Evolutionary conservation across 2,797 vertebrate genomes (phyloP), one percentile per base, ranked within the genome.

Genomic region (Paguma larvata): DNA sequence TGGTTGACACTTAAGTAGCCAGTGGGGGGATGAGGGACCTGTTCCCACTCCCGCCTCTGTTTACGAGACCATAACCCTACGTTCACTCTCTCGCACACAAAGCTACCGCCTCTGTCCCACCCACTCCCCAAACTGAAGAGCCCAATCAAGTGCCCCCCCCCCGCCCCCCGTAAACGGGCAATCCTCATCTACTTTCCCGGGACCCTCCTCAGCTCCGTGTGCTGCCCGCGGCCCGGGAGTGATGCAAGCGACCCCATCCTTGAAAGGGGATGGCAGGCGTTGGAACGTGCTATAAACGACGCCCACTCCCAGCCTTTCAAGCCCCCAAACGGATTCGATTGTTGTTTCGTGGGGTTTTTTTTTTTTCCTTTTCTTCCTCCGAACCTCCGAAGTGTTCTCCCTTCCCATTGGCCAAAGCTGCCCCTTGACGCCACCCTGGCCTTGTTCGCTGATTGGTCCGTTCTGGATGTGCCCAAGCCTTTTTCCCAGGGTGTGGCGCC

Each of bases 321-420:
- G 83, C 97, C 96, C 97, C 96, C 83, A 96, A 97, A 97, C 65
- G 93, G 91, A 97, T 96, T 97, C 95, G 75, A 98, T 97, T 97
- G 97, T 98, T 98, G 97, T 97, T 97, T 95, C 65, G 70, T 96
- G 96, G 96, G 95, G 96, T 92, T 97, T 97, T 97, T 97, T 73
- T 65, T 96, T 95, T 97, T 95, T 96, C 80, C 88, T 97, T 98
- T 98, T 95, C 98, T 98, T 98, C 98, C 98, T 98, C 97, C 94
- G 98, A 98, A 97, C 97, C 98, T 97, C 98, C 93, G 97, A 98
- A 98, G 98, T 98, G 98, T 98, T 98, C 98, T 98, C 95, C 89
- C 84, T 97, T 98, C 97, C 96, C 93, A 98, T 98, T 98, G 98
- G 98, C 89, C 95, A 12, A 95, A 97, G 85, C 95, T 98, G 96